A percentile compares a stretch with the other conserved stretches of the same genome.
These are phyloP conservation scores for Aphodius sticticus DNA, from an alignment of 2,888 invertebrate species.

Conservation along the genomic window DNA sequence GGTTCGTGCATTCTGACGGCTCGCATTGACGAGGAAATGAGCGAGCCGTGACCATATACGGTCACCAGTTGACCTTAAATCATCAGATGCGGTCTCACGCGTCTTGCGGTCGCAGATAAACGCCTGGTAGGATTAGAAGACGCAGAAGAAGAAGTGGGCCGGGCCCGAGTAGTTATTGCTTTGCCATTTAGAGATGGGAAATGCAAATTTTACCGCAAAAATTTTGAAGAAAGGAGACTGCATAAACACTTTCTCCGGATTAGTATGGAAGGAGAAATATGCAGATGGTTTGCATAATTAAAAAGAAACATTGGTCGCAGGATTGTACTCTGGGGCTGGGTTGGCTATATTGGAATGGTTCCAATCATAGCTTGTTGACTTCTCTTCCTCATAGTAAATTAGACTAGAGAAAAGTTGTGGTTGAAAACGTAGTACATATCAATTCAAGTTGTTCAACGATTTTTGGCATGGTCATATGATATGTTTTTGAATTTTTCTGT, in stretches of 20 bases:
- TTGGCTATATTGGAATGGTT: too few relatives aligned
- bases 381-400: too few relatives aligned
- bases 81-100: background rate
- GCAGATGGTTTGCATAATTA: background rate
- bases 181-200: background rate
- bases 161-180: background rate
- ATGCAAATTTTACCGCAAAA: background rate
- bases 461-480: too few relatives aligned
- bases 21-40: conserved; percentile 13
- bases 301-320: background rate
- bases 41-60: conserved; percentile 18
- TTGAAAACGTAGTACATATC: too few relatives aligned
- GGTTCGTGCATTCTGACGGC: background rate
- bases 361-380: too few relatives aligned
- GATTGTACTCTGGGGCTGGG: background rate
- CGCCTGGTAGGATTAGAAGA: background rate
- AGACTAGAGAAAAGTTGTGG: too few relatives aligned
- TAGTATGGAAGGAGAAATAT: background rate
- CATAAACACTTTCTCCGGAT: background rate
- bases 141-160: background rate
- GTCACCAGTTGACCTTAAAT: conserved; percentile 19
- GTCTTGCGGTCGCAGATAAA: background rate
- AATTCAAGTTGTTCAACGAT: too few relatives aligned
- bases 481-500: too few relatives aligned
- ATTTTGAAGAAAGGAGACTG: background rate